Base-by-base conservation (phyloP, 2,797 vertebrate species). In the Crax fasciolata region DNA sequence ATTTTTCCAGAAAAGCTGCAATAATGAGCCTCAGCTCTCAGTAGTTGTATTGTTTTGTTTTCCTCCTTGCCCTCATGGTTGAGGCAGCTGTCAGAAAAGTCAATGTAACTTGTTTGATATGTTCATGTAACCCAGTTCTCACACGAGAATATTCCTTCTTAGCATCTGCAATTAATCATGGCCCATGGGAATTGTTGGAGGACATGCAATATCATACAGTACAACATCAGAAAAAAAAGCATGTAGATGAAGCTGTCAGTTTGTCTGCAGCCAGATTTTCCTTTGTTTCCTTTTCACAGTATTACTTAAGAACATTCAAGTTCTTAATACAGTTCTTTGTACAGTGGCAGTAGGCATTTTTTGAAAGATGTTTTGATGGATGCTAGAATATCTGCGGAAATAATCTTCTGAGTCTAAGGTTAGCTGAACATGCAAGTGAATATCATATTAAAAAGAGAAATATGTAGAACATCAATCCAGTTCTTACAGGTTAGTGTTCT, bases 151-250 rank as follows among this genome's bases (percentile, higher is more conserved):
- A 78, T 68, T 92, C 5, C 25, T 76, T 91, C 54, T 84, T 76
- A 89, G 77, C 65, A 43, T 68, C 38, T 65, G 61, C 57, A 87
- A 80, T 94, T 92, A 90, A 74, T 76, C 55, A 48, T 52, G 30
- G 35, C 77, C 57, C 38, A 30, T 0, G 1, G 79, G 68, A 87
- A 52, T 49, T 87, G 63, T 28, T 80, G 44, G 57, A 76, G 49
- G 30, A 87, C 13, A 41, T 13, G 44, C 68, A 89, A 74, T 61
- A 23, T n/a, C 62, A 23, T 41, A 49, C 46, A 57, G 61, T 71
- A 89, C 65, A 77, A 55, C 32, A n/a, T 74, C 77, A 46, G 51
- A 14, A 80, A 92, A 90, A 67, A 3, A 0, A 10, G 55, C 32
- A 8, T 20, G 11, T 63, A 92, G 49, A 82, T 71, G 72, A 83